Percentiles rank a stretch among this genome's conserved stretches.
phyloP scores from a whole-genome alignment of 64 coral and sea anemone genomes.

The Catalaphyllia jardinei region DNA sequence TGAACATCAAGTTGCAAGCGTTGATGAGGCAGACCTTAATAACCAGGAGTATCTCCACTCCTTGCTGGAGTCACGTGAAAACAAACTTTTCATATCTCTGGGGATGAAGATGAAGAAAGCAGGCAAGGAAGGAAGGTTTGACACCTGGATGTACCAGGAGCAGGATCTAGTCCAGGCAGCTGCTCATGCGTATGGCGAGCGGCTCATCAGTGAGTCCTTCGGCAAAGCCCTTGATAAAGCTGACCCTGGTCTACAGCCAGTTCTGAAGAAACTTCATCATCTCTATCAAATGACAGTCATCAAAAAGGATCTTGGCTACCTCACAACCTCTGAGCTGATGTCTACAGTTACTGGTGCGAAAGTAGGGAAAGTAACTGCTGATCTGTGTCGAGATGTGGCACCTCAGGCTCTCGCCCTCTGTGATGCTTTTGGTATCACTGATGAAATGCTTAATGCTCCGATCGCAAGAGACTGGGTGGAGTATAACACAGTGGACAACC shows the following conservation, averaged over 20 bases:
- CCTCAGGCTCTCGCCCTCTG: constrained; percentile 84
- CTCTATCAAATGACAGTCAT: constrained; percentile 69
- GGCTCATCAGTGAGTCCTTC: constrained; percentile 79
- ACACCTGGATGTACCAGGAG: constrained; percentile 84
- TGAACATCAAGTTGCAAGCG: constrained; percentile 11
- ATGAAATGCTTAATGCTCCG: constrained; percentile 86
- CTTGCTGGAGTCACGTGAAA: constrained; percentile 70
- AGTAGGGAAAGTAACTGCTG: constrained; percentile 75
- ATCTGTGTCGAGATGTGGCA: constrained; percentile 73
- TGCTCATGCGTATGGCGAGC: constrained; percentile 75
- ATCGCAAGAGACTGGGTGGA: constrained; percentile 90
- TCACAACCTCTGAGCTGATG: constrained; percentile 54
- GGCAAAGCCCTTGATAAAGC: constrained; percentile 43
- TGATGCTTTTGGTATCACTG: constrained; percentile 84
- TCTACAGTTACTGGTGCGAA: constrained; percentile 40
- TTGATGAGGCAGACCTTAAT: constrained; percentile 45
- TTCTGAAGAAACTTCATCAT: constrained; percentile 72
- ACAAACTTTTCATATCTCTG: constrained; percentile 69
- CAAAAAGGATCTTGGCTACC: constrained; percentile 75
- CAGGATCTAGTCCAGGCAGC: constrained; percentile 81
- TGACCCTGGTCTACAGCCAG: constrained; percentile 49
- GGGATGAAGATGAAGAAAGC: constrained; percentile 79
- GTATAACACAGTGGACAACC: constrained; percentile 81
- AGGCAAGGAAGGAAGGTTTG: constrained; percentile 67
- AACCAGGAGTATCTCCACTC: constrained; percentile 58